A percentile compares a stretch with the other conserved stretches of the same genome.
Evolutionary conservation across 1,140 invertebrate genomes (phyloP).

Genomic region (Capitella teleta): DNA sequence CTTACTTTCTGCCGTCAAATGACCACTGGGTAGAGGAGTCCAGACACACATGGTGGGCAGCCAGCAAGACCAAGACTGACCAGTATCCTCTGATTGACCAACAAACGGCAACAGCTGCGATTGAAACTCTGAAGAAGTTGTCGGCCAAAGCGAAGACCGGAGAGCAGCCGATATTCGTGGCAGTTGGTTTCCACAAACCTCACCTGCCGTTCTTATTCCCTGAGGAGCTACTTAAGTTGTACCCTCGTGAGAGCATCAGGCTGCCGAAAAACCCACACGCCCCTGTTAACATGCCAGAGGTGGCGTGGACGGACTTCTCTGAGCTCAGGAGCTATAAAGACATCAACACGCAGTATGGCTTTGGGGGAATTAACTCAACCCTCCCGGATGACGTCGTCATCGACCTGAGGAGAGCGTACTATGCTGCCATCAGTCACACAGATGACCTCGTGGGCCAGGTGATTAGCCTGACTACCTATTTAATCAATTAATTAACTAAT

Average conservation of each 20-base stretch:
- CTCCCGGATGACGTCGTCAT: constrained; percentile 1
- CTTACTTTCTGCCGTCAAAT: constrained; percentile 1
- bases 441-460: constrained; percentile 18
- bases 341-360: constrained; percentile 2
- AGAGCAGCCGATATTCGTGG: constrained; percentile 7
- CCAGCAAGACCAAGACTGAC: neutral
- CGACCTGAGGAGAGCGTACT: constrained; percentile 13
- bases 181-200: constrained; percentile 7
- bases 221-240: constrained; percentile 1
- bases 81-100: constrained; percentile 6
- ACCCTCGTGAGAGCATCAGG: constrained; percentile 7
- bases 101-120: neutral
- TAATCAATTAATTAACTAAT: too few species aligned
- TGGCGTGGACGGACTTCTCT: constrained; percentile 14
- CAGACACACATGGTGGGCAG: constrained; percentile 4
- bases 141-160: constrained; percentile 4
- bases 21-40: neutral
- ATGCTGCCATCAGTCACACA: constrained; percentile 15
- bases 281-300: constrained; percentile 15
- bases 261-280: constrained; percentile 15
- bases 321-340: constrained; percentile 11
- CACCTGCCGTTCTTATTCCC: constrained; percentile 11
- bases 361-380: constrained; percentile 9
- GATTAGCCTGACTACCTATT: too few species aligned
- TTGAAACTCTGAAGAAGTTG: constrained; percentile 5